phyloP scores from a whole-genome alignment of 2,888 invertebrate species.

The Dinocampus coccinellae region DNA sequence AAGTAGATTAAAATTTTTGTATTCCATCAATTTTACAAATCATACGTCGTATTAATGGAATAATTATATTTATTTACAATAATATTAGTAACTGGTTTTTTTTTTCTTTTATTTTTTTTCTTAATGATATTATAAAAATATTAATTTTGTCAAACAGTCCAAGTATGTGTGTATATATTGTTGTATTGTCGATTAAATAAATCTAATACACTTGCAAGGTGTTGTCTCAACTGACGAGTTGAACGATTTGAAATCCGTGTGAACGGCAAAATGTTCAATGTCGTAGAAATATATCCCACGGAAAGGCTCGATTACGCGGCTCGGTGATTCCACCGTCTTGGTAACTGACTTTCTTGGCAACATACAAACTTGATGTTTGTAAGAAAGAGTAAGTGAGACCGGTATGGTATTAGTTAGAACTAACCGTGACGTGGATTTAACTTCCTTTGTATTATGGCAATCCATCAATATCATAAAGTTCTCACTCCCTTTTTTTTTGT shows the following conservation, averaged over 20 bases:
- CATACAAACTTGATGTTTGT: slow-evolving; percentile 28
- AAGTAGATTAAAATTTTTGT: no score
- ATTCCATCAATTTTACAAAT: no score
- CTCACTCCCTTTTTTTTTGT: no score
- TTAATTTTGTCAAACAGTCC: no score
- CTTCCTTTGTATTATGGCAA: no score
- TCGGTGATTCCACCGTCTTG: slow-evolving; percentile 16
- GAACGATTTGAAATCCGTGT: slow-evolving; percentile 10
- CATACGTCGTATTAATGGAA: no score
- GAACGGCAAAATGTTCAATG: slow-evolving; percentile 16
- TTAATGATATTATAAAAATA: no score
- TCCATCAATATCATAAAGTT: no score
- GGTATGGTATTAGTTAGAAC: background rate
- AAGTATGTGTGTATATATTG: no score
- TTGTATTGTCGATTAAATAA: background rate
- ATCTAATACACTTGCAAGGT: background rate
- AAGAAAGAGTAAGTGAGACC: background rate
- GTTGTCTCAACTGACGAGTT: slow-evolving; percentile 4
- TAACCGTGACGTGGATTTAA: slow-evolving; percentile 23
- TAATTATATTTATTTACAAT: no score
- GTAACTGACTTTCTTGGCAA: slow-evolving; percentile 17
- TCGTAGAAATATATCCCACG: slow-evolving; percentile 22
- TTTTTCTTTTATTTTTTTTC: no score
- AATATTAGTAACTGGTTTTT: no score
- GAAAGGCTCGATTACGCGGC: slow-evolving; percentile 26